Conservation (phyloP, 2,797 vertebrate species). For the Lepilemur septentrionalis region DNA sequence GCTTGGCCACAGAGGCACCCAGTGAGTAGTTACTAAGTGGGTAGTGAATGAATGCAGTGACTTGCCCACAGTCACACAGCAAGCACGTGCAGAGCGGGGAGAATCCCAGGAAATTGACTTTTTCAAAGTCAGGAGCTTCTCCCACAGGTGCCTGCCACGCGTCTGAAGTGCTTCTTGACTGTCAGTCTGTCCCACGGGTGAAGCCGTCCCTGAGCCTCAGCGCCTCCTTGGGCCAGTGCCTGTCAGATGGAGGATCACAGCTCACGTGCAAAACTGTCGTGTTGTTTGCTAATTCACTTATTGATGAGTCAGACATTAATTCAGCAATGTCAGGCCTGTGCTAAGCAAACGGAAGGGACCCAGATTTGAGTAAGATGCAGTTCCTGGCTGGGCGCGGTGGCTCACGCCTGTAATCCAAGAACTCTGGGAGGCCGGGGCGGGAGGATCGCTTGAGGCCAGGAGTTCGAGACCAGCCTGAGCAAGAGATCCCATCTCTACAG, state of each 20-base stretch:
- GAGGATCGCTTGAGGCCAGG: background rate
- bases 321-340: background rate
- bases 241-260: background rate
- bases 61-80: background rate
- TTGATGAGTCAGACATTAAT: background rate
- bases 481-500: background rate
- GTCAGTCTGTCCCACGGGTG: background rate
- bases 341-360: background rate
- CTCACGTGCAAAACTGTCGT: background rate
- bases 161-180: background rate
- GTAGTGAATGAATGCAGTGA: background rate
- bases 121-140: background rate
- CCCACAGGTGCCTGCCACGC: rapidly evolving
- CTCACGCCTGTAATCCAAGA: background rate
- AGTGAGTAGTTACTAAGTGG: too few species aligned
- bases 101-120: background rate
- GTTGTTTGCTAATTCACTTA: background rate
- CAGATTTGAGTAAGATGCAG: background rate
- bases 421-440: background rate
- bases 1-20: background rate
- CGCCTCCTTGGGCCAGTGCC: background rate
- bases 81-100: too few species aligned
- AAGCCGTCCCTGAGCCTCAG: background rate
- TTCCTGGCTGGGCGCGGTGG: rapidly evolving
- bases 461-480: background rate